Evolutionary conservation across 2,797 vertebrate species (phyloP).

Genomic region (Silurus aristotelis): DNA sequence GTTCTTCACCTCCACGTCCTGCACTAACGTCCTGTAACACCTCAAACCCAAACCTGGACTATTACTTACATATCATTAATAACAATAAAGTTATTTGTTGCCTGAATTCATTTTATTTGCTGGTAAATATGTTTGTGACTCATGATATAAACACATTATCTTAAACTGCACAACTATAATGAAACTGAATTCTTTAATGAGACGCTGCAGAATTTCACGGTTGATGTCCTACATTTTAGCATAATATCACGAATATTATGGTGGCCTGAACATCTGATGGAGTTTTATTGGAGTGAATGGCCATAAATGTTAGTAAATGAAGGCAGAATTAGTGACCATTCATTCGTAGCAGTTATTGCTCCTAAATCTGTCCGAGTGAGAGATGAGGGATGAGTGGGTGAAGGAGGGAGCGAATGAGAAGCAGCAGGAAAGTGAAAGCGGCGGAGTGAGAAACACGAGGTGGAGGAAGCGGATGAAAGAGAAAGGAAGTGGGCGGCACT

Average conservation of each 20-base stretch:
- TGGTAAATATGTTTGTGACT: not conserved
- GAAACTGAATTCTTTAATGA: not conserved
- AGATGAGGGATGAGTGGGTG: not conserved
- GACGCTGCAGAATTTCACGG: not conserved
- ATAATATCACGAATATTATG: not conserved
- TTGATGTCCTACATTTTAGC: not conserved
- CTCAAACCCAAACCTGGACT: too few species aligned
- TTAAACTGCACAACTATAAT: not conserved
- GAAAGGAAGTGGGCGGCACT: conserved; percentile 5
- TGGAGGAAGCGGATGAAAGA: conserved; percentile 25
- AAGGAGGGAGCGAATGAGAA: not conserved
- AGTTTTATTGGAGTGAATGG: not conserved
- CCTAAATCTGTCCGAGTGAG: not conserved
- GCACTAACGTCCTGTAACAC: too few species aligned
- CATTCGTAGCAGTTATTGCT: not conserved
- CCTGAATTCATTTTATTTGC: not conserved
- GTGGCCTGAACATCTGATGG: not conserved
- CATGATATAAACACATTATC: not conserved
- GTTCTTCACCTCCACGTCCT: too few species aligned
- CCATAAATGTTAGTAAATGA: not conserved
- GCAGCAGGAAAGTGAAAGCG: not conserved
- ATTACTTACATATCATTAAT: not conserved
- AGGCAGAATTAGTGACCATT: not conserved
- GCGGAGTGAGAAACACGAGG: conserved; percentile 6
- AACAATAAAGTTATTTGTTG: not conserved